Percentiles rank a stretch among this genome's conserved stretches.
Conservation (phyloP, 1,140 invertebrate genomes). For the Plutomurus gul region DNA sequence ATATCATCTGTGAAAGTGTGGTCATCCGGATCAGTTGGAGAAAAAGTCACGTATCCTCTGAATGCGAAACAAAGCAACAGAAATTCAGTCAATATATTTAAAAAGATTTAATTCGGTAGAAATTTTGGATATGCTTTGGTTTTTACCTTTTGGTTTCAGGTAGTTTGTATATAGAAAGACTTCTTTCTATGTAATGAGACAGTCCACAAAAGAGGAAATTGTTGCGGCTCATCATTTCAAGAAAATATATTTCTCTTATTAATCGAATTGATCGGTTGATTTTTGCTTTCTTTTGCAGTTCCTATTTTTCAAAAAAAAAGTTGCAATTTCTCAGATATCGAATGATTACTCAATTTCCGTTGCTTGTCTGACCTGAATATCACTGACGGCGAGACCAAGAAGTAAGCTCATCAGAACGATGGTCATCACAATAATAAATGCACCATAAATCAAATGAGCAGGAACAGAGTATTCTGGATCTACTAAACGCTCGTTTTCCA, state of each 20-base stretch:
- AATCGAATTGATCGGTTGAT: not conserved
- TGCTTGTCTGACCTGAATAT: not conserved
- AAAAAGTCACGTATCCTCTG: not conserved
- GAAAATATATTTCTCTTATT: not conserved
- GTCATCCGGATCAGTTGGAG: not conserved
- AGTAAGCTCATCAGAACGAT: conserved; percentile 10
- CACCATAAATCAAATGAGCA: not conserved
- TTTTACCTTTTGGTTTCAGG: not conserved
- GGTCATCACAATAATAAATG: conserved; percentile 2
- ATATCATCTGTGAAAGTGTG: not conserved
- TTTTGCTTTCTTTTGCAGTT: not conserved
- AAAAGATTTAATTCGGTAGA: not conserved
- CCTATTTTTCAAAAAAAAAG: not conserved
- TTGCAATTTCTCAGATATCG: not conserved
- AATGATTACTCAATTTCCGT: not conserved
- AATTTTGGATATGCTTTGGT: too few relatives aligned
- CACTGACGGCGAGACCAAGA: conserved; percentile 3
- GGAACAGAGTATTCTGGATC: not conserved
- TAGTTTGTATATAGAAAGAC: not conserved
- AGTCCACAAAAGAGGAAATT: not conserved
- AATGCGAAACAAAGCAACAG: not conserved
- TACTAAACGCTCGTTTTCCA: not conserved
- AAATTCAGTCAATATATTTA: not conserved
- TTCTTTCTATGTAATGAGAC: not conserved
- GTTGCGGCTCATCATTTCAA: not conserved